These are phyloP conservation scores for Melanotaenia trifasciata DNA, from an alignment of 2,797 vertebrate genomes.

Conservation along the genomic window DNA sequence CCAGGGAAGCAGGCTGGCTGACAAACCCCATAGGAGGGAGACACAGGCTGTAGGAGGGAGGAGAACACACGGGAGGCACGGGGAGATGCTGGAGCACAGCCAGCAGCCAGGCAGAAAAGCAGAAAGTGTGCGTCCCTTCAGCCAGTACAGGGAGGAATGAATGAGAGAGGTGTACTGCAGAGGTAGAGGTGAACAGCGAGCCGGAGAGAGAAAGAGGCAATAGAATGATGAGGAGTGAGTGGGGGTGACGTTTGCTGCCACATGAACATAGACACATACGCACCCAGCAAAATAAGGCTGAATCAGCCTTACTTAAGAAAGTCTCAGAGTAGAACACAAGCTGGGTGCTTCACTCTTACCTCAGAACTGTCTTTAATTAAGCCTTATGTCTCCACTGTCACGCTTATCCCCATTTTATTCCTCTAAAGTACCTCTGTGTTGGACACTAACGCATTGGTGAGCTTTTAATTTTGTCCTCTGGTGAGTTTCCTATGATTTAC, in stretches of 20 bases:
- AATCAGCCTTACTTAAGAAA: conserved; percentile 68
- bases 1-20: conserved; percentile 58
- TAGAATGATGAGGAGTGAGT: conserved; percentile 7
- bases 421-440: conserved; percentile 4
- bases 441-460: conserved; percentile 6
- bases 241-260: conserved; percentile 55
- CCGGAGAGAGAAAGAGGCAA: conserved; percentile 33
- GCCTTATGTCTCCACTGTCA: conserved; percentile 37
- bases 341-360: conserved; percentile 33
- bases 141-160: conserved; percentile 69
- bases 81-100: conserved; percentile 58
- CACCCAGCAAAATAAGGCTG: conserved; percentile 53
- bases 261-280: conserved; percentile 46
- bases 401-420: conserved; percentile 29
- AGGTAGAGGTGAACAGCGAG: conserved; percentile 61
- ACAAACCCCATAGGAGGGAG: conserved; percentile 44
- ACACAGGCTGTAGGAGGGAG: conserved; percentile 49
- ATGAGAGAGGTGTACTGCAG: conserved; percentile 75
- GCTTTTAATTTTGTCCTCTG: conserved; percentile 10
- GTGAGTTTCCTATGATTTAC: conserved; percentile 29
- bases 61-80: conserved; percentile 51
- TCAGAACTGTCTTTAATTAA: conserved; percentile 30
- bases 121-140: conserved; percentile 52
- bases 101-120: conserved; percentile 62
- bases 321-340: conserved; percentile 51